These are phyloP conservation scores for Stichopus chloronotus DNA, from an alignment of 35 echinoderm and acorn worm species.

Conservation along the genomic window DNA sequence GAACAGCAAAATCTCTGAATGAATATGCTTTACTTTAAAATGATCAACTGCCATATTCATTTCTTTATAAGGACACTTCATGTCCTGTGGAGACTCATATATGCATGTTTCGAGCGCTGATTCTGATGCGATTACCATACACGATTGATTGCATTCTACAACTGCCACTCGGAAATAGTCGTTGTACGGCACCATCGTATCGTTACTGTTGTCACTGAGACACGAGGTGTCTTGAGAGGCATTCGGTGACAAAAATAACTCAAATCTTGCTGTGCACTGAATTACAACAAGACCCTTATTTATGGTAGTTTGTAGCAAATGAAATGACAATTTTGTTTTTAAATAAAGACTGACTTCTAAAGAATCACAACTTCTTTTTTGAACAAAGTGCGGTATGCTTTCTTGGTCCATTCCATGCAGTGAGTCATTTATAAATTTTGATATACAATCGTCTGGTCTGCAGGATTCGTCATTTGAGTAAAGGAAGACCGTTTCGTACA, in stretches of 20 bases:
- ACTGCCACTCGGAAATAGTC: too few relatives aligned
- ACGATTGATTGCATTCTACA: background rate
- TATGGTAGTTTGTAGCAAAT: slow-evolving; percentile 12
- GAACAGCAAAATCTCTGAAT: background rate
- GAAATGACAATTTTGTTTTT: background rate
- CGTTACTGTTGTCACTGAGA: background rate
- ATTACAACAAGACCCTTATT: background rate
- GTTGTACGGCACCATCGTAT: background rate
- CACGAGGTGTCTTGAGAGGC: background rate
- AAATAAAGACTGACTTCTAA: background rate
- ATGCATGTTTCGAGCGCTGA: background rate
- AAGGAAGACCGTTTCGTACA: background rate
- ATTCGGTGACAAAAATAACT: background rate
- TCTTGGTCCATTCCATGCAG: background rate
- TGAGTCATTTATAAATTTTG: slow-evolving; percentile 19
- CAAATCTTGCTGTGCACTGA: background rate
- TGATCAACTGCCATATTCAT: background rate
- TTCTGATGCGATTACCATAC: background rate
- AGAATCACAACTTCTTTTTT: background rate
- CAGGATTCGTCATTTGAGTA: background rate
- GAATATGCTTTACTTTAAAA: background rate
- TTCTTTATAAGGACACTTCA: background rate
- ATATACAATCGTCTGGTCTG: background rate
- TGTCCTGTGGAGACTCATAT: background rate
- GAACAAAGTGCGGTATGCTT: background rate